Evolutionary conservation across 2,797 vertebrate species (phyloP).

Genomic region (Sylvilagus floridanus): DNA sequence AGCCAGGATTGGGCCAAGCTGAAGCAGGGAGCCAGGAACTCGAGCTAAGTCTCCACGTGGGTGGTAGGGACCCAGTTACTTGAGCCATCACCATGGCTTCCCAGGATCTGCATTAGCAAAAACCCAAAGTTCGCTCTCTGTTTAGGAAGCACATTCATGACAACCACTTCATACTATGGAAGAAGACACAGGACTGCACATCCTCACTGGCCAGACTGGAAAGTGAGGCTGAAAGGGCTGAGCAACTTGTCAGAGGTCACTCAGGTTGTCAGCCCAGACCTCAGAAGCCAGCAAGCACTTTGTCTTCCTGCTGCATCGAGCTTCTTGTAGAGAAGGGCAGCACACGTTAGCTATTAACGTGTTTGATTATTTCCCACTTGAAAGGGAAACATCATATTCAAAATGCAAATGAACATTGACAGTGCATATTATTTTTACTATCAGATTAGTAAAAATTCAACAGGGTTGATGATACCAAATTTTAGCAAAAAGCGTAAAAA

Average conservation of each 20-base stretch:
- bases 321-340: neutral
- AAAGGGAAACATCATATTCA: conserved; percentile 3
- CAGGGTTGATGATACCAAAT: neutral
- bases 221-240: neutral
- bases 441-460: neutral
- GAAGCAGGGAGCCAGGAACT: too few relatives aligned
- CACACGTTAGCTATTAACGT: neutral
- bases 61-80: too few relatives aligned
- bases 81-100: too few relatives aligned
- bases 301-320: neutral
- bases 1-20: too few relatives aligned
- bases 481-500: conserved; percentile 24
- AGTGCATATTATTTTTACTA: conserved; percentile 22
- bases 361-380: conserved; percentile 20
- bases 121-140: neutral
- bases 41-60: too few relatives aligned
- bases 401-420: conserved; percentile 56
- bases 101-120: too few relatives aligned
- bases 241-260: neutral
- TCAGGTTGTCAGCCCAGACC: neutral
- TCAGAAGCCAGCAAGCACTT: neutral
- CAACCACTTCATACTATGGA: neutral
- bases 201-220: neutral
- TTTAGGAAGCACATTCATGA: neutral
- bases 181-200: neutral